Evolutionary conservation across 2,113 vertebrate genomes (phyloP).

Genomic region (Grammatotria lemairii): DNA sequence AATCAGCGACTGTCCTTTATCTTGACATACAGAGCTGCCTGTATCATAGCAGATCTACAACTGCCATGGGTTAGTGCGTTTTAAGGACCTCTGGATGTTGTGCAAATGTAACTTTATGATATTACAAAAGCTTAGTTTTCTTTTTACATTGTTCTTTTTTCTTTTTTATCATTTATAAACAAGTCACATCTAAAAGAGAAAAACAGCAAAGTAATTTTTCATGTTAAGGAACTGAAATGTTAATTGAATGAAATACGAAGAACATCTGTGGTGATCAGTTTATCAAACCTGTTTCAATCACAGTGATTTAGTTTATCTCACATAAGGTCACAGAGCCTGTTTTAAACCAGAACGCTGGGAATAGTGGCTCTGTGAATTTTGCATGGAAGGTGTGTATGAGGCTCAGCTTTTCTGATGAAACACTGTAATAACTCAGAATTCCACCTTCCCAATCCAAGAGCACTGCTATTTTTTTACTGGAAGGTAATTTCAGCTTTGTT

Average conservation of each 20-base stretch:
- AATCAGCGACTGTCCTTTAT: accelerated
- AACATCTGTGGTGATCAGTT: neutral
- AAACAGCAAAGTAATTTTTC: neutral
- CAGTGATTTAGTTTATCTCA: neutral
- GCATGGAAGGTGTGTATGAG: conserved; percentile 18
- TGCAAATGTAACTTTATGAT: neutral
- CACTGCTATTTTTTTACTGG: neutral
- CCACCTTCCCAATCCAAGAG: conserved; percentile 2
- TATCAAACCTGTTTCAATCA: neutral
- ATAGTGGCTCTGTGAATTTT: neutral
- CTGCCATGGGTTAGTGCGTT: accelerated
- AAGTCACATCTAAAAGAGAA: neutral
- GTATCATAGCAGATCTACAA: neutral
- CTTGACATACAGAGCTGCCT: neutral
- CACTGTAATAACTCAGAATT: conserved; percentile 8
- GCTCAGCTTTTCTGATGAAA: neutral
- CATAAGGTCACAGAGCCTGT: conserved; percentile 10
- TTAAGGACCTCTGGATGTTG: neutral
- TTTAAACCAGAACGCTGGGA: conserved; percentile 11
- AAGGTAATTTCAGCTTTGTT: accelerated
- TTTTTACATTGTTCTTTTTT: neutral
- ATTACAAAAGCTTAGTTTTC: neutral
- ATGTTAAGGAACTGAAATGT: neutral
- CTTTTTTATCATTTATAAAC: neutral
- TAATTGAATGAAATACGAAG: neutral